Evolutionary conservation across 2,113 vertebrate species (phyloP), one percentile per base, ranked within the genome.

Genomic region (Poeciliopsis prolifica): DNA sequence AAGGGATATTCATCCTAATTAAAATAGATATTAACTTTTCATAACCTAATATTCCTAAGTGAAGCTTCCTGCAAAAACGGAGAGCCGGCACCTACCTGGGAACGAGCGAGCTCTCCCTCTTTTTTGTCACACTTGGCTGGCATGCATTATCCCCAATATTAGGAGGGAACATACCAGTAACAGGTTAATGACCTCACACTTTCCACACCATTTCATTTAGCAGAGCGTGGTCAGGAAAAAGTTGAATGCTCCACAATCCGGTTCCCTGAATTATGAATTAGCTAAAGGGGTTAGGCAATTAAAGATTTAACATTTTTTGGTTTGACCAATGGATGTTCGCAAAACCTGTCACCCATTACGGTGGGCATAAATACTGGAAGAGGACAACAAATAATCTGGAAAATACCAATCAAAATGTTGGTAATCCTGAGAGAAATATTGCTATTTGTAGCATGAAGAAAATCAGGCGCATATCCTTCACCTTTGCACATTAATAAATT

Each of bases 191-290:
- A 92, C 93, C 91, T 93, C 91, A 91, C 93, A 86, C 91, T 93
- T 92, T 93, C 88, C 92, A 91, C 89, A 89, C 89, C 91, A 93
- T 94, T 93, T 93, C 92, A 92, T 91, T 93, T 86, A 87, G 81
- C 91, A 73, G 86, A 70, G 80, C 86, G 80, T 84, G 74, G 81
- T 79, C 90, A 86, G 89, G 84, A 83, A 84, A 58, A 88, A 89
- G 84, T 87, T 83, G 91, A 92, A 87, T 58, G 88, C 85, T 83
- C 87, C 88, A 86, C 85, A 93, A 58, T 86, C 87, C 84, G 79
- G 77, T 88, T 88, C 85, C 85, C 90, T 94, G 83, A 94, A 94
- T 94, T 94, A 94, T 94, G 91, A 92, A 94, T 94, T 88, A 88
- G 70, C 82, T 85, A 81, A 92, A 89, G 91, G 88, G 89, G 44